phyloP scores from a whole-genome alignment of 2,888 invertebrate species.

The Rhabditoides inermis region DNA sequence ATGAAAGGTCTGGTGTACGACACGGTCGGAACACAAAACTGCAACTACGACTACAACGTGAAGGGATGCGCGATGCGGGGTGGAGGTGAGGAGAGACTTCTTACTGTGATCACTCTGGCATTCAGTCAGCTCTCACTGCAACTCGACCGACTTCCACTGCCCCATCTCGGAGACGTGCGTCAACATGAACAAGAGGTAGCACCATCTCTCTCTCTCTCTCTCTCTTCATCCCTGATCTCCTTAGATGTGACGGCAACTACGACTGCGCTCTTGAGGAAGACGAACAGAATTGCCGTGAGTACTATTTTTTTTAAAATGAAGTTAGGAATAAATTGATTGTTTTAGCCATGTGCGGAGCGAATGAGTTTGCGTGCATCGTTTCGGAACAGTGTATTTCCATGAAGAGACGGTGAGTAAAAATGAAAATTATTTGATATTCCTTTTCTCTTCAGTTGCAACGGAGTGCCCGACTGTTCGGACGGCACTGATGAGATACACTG shows the following conservation, averaged over 20 bases:
- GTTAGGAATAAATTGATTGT: not conserved
- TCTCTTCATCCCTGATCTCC: not conserved
- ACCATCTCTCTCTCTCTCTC: not conserved
- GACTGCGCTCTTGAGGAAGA: conserved; percentile 51
- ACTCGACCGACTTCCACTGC: conserved; percentile 45
- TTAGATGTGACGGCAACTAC: conserved; percentile 49
- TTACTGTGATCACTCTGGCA: not conserved
- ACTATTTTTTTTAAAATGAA: not conserved
- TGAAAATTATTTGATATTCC: not conserved
- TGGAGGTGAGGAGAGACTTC: conserved; percentile 7
- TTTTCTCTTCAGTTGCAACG: conserved; percentile 41
- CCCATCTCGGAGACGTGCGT: conserved; percentile 46
- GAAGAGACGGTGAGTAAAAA: conserved; percentile 17
- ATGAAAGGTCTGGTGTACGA: conserved; percentile 46
- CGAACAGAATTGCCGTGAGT: conserved; percentile 51
- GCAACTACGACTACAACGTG: conserved; percentile 51
- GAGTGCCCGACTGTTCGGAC: conserved; percentile 47
- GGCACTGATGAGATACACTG: conserved; percentile 50
- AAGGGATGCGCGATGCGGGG: conserved; percentile 38
- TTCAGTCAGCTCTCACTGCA: conserved; percentile 23
- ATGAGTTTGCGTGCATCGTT: conserved; percentile 49
- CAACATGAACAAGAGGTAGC: conserved; percentile 10
- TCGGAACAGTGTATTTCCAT: conserved; percentile 50
- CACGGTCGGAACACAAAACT: conserved; percentile 50
- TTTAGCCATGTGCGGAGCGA: conserved; percentile 45